phyloP scores from a whole-genome alignment of 2,797 vertebrate species.

The Neopelma chrysocephalum region DNA sequence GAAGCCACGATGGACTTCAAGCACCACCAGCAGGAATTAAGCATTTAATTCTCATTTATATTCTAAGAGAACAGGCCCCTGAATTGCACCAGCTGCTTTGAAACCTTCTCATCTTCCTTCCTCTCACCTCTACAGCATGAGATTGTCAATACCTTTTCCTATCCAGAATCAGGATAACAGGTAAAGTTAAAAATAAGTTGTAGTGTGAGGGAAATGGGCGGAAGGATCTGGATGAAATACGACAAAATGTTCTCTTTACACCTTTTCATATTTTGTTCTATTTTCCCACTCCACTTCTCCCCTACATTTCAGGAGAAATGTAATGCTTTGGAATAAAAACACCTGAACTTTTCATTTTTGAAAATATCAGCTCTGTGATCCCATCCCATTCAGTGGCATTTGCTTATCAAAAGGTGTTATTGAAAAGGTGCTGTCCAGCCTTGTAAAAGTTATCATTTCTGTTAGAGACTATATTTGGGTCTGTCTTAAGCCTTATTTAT shows the following conservation, averaged over 20 bases:
- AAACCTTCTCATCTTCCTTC: not conserved
- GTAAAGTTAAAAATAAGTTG: not conserved
- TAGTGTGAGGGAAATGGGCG: not conserved
- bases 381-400: not conserved
- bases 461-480: not conserved
- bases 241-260: not conserved
- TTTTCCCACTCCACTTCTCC: not conserved
- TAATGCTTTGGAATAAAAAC: not conserved
- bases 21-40: not conserved
- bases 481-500: conserved; percentile 22
- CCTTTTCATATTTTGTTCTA: not conserved
- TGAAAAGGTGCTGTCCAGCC: not conserved
- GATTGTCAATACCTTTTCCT: not conserved
- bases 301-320: not conserved
- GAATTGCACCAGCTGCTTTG: not conserved
- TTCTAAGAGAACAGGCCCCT: not conserved
- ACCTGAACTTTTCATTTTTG: not conserved
- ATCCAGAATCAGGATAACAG: not conserved
- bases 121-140: not conserved
- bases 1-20: not conserved
- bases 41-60: conserved; percentile 9
- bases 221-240: not conserved
- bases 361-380: not conserved
- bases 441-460: not conserved
- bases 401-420: not conserved